Base-by-base conservation (phyloP, 2,888 invertebrate genomes). In the Disparrhopalites patrizii region DNA sequence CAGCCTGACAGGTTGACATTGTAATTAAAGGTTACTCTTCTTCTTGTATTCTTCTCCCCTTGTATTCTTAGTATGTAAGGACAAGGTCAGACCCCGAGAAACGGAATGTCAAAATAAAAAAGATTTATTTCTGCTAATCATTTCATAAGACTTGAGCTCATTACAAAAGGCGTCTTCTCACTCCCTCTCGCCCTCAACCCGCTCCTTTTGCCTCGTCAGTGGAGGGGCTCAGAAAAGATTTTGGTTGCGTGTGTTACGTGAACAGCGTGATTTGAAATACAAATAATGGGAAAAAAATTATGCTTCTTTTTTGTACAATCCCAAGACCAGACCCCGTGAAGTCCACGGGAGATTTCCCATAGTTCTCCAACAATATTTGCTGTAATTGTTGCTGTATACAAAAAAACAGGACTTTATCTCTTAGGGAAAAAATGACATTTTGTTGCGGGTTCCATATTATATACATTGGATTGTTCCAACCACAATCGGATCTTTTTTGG, bases 51-150 rank as follows among this genome's bases (percentile, higher is more conserved):
- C 36, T n/a, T n/a, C n/a, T n/a, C n/a, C n/a, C n/a, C n/a, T n/a
- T n/a, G n/a, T n/a, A n/a, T n/a, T n/a, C n/a, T n/a, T n/a, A 36
- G 36, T 36, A 36, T 36, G 20, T 15, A 15, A 4, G 43, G 20
- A 4, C 8, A 5, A 5, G 43, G 43, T 43, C 43, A 4, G 43
- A 43, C 43, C n/a, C n/a, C 43, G 43, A 43, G 43, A 43, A 43
- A 43, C 43, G 43, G n/a, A 52, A n/a, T 58, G 58, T 58, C 58
- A 58, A 58, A 58, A 58, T 58, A 43, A 58, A 43, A n/a, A 58
- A 43, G 58, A 58, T 58, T 58, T 58, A 58, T 58, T 43, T 43
- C 43, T 15, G 43, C 43, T 43, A 43, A 43, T 43, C 43, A 43
- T 43, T 43, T 43, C 43, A 43, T 15, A 43, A 43, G 43, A 43